These are phyloP conservation scores for Vulpes lagopus DNA, from an alignment of 2,113 vertebrate genomes.

Conservation along the genomic window DNA sequence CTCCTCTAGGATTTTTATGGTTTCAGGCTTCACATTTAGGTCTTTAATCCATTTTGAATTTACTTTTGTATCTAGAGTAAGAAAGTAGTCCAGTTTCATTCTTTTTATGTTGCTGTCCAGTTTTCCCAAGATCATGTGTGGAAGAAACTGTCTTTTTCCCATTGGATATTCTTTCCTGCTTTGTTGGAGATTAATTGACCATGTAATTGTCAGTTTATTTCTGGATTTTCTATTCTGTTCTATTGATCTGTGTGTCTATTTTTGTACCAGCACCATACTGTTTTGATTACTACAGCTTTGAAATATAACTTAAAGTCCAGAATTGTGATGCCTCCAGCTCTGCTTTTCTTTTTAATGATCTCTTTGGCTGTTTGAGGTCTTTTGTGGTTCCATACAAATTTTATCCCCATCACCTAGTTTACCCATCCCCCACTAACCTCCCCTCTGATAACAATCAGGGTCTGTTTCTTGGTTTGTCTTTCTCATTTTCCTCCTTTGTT, in stretches of 20 bases:
- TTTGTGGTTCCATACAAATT: background rate
- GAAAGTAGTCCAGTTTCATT: background rate
- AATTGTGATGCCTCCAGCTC: background rate
- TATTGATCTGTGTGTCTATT: background rate
- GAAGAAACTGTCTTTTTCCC: background rate
- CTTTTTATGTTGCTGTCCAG: background rate
- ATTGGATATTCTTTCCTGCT: background rate
- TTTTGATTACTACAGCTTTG: background rate
- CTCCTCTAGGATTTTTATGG: background rate
- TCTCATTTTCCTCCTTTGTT: background rate
- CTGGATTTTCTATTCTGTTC: background rate
- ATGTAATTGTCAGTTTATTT: background rate
- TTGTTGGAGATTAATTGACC: background rate
- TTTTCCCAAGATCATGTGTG: background rate
- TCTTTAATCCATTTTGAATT: background rate
- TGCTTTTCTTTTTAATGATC: background rate
- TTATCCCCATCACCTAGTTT: background rate
- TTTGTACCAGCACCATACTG: background rate
- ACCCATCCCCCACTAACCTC: background rate
- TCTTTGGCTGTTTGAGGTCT: background rate
- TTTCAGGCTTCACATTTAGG: background rate
- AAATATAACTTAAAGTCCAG: background rate
- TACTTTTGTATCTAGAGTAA: background rate
- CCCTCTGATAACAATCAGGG: background rate
- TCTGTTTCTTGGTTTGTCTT: background rate